These are phyloP conservation scores for Cherax destructor DNA, from an alignment of 1,140 invertebrate species.

Conservation along the genomic window DNA sequence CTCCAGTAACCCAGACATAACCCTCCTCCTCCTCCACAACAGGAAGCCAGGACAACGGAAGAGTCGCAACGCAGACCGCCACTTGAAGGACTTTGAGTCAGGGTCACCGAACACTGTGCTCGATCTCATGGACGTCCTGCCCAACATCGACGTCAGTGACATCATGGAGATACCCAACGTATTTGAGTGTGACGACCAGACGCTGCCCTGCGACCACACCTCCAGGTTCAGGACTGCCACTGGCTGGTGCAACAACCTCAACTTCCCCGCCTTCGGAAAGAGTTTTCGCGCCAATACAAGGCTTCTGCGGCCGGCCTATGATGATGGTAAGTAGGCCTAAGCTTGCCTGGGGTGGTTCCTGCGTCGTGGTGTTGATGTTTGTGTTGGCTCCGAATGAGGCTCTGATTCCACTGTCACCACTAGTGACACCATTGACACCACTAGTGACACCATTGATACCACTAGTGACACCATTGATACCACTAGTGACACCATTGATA, in stretches of 20 bases:
- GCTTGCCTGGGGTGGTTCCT: background rate
- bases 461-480: too few species aligned
- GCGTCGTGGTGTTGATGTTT: too few species aligned
- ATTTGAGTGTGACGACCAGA: conserved; percentile 77
- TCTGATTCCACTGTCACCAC: too few species aligned
- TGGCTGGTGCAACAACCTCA: conserved; percentile 81
- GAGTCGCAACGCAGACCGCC: conserved; percentile 53
- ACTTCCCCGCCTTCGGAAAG: conserved; percentile 78
- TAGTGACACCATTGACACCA: background rate
- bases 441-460: too few species aligned
- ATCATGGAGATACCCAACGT: conserved; percentile 76
- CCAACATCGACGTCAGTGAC: conserved; percentile 76
- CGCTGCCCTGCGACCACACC: conserved; percentile 80
- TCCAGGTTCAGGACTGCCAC: conserved; percentile 78
- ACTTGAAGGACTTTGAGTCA: conserved; percentile 76
- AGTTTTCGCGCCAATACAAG: conserved; percentile 77
- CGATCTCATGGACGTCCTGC: conserved; percentile 76
- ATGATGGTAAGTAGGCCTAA: conserved; percentile 76
- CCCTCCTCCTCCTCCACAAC: background rate
- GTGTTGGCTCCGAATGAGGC: too few species aligned
- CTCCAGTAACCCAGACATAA: background rate
- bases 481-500: too few species aligned
- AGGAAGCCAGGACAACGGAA: conserved; percentile 42
- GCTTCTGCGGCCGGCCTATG: conserved; percentile 78
- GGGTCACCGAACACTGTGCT: conserved; percentile 74